A percentile compares a stretch with the other conserved stretches of the same genome.
These are phyloP conservation scores for Chymomyza caudatula DNA, from an alignment of 2,888 invertebrate genomes.

Conservation along the genomic window DNA sequence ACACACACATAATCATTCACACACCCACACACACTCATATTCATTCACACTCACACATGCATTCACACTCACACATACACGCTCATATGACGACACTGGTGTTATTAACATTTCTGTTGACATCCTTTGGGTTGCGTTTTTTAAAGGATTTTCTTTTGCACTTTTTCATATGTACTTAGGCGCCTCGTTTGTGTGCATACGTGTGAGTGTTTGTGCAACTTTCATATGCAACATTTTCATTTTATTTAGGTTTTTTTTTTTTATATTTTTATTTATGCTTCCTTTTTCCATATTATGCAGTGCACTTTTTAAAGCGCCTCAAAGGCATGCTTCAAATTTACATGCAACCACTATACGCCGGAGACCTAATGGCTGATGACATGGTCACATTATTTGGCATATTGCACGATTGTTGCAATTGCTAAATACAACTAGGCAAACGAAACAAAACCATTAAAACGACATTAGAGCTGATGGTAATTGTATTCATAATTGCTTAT, in stretches of 20 bases:
- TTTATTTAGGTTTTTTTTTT: conserved; percentile 30
- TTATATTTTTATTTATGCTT: conserved; percentile 5
- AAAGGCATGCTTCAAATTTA: conserved; percentile 1
- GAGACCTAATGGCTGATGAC: background rate
- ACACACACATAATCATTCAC: too few relatives aligned
- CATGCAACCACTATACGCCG: background rate
- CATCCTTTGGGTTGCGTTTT: conserved; percentile 52
- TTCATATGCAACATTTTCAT: conserved; percentile 48
- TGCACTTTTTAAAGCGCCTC: conserved; percentile 6
- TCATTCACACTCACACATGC: conserved; percentile 1
- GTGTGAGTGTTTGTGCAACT: conserved; percentile 45
- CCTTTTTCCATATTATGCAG: conserved; percentile 17
- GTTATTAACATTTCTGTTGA: conserved; percentile 69
- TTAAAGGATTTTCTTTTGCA: conserved; percentile 8
- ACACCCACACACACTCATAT: background rate
- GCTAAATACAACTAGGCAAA: background rate
- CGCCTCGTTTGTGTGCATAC: conserved; percentile 3
- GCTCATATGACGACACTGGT: conserved; percentile 35
- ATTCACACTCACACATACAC: too few relatives aligned
- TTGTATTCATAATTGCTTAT: too few relatives aligned
- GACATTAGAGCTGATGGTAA: conserved; percentile 22
- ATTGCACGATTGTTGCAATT: conserved; percentile 33
- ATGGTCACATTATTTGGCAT: conserved; percentile 13
- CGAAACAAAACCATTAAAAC: conserved; percentile 35
- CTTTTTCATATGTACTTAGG: conserved; percentile 40